A percentile compares a stretch with the other conserved stretches of the same genome.
Conservation (phyloP, 2,888 invertebrate genomes). For the Melanostoma scalare region DNA sequence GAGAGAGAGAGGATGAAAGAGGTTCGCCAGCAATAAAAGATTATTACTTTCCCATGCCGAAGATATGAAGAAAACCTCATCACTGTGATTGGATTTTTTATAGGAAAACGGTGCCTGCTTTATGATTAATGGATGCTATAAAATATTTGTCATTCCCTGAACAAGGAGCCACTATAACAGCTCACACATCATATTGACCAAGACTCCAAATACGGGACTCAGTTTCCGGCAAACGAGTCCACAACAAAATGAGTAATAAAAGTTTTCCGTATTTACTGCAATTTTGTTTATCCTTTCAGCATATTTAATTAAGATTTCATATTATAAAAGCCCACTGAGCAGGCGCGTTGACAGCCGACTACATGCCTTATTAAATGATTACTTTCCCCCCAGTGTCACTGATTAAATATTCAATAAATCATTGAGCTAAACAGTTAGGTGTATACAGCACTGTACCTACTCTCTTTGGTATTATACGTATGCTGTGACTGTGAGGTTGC, state of each 20-base stretch:
- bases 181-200: too few relatives aligned
- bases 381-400: constrained; percentile 57
- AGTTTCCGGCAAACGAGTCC: constrained; percentile 26
- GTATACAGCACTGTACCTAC: too few relatives aligned
- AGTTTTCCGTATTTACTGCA: background rate
- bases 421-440: constrained; percentile 65
- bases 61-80: too few relatives aligned
- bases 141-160: too few relatives aligned
- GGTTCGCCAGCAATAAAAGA: background rate
- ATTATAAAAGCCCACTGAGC: constrained; percentile 34
- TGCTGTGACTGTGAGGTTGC: constrained; percentile 10
- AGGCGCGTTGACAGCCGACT: constrained; percentile 59
- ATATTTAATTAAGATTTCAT: constrained; percentile 66
- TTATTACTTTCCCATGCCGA: constrained; percentile 19
- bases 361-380: constrained; percentile 63
- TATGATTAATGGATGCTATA: too few relatives aligned
- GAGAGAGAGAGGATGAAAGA: constrained; percentile 21
- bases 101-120: constrained; percentile 10
- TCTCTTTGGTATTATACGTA: too few relatives aligned
- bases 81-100: background rate
- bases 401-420: constrained; percentile 73
- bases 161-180: too few relatives aligned
- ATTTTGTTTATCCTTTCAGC: constrained; percentile 32
- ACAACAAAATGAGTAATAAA: constrained; percentile 38
- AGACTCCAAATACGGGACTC: too few relatives aligned